Conservation (phyloP, 2,888 invertebrate species). For the Charanyca ferruginea region DNA sequence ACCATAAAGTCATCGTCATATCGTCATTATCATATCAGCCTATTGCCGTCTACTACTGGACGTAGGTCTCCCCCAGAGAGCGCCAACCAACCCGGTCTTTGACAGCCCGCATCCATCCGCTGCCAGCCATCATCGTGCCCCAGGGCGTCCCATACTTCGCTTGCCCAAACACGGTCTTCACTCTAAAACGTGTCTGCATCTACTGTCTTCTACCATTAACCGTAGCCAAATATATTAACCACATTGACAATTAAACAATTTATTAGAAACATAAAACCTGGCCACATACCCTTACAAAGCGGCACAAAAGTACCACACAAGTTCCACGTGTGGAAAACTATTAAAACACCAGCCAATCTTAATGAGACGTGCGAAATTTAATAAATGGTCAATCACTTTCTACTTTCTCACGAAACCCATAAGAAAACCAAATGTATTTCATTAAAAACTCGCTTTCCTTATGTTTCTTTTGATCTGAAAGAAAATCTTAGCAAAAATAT, state of each 20-base stretch:
- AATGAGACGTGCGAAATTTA: constrained; percentile 47
- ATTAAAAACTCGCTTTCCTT: constrained; percentile 23
- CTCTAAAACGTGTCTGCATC: no score
- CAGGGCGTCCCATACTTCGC: no score
- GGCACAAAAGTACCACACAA: neutral
- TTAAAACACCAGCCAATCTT: constrained; percentile 40
- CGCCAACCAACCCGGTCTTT: no score
- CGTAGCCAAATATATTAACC: neutral
- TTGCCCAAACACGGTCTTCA: no score
- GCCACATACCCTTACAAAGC: constrained; percentile 1
- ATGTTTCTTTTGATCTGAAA: constrained; percentile 13
- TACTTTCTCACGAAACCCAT: constrained; percentile 43
- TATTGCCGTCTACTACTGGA: no score
- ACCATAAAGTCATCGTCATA: neutral
- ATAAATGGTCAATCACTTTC: constrained; percentile 53
- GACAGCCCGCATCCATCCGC: no score
- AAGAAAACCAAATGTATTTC: constrained; percentile 35
- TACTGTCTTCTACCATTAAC: no score
- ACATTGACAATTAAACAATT: neutral
- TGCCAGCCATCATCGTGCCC: no score
- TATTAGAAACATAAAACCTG: neutral
- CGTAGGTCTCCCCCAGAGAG: no score
- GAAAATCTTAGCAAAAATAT: no score
- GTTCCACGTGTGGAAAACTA: constrained; percentile 36
- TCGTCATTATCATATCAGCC: no score